Base-by-base conservation (phyloP, 2,797 vertebrate species). In the Fundulus diaphanus region DNA sequence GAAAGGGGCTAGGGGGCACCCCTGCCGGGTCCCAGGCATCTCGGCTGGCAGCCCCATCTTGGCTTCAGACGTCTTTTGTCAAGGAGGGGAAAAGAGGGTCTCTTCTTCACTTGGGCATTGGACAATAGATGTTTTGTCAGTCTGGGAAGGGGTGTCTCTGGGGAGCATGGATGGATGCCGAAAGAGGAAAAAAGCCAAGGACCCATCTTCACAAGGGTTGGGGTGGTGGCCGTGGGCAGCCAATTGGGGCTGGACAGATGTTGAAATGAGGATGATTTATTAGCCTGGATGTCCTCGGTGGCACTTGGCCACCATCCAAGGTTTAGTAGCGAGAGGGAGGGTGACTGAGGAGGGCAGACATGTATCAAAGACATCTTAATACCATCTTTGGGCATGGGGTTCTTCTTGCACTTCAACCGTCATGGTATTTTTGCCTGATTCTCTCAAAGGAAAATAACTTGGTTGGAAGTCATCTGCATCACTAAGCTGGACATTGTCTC, bases 61-160 rank as follows among this genome's bases (percentile, higher is more conserved):
- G 96, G 96, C 96, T 96, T 95, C 96, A 95, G 96, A 96, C 94
- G 94, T 95, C 96, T 95, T 98, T 97, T 98, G 97, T 97, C 84
- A 95, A 90, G 89, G 88, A 92, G 88, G 93, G 91, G 91, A 94
- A 96, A 92, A 96, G 94, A 94, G 95, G 95, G 96, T 95, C 95
- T 97, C 97, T 96, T 98, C 97, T 96, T 98, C 96, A 96, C 96
- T 96, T 90, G 93, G 94, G 90, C 94, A 91, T 63, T 69, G 93
- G 92, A 99, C 97, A 99, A 98, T 96, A 95, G 96, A 92, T 89
- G 95, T 97, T 98, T 98, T 97, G 97, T 98, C 95, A 90, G 91
- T 90, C 83, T 49, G 94, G 95, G 83, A 87, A 87, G 91, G 87
- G 89, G 90, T 90, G 92, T 91, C 74, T 57, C 73, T 88, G 84